phyloP scores from a whole-genome alignment of 2,888 invertebrate genomes.

The Chalcis sispes region DNA sequence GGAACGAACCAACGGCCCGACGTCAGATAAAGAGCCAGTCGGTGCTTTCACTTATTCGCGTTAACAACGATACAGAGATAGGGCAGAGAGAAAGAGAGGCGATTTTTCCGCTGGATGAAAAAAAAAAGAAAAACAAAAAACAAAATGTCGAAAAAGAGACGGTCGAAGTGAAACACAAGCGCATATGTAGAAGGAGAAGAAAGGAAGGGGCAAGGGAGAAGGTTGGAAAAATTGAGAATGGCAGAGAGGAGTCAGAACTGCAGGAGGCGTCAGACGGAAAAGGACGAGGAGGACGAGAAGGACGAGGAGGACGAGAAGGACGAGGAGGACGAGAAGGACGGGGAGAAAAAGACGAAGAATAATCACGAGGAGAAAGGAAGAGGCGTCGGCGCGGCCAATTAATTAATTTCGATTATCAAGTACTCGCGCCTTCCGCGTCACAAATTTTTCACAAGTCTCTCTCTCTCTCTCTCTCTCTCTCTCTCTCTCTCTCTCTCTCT shows the following conservation, averaged over 20 bases:
- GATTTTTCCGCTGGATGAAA: too few species aligned
- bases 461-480: neutral
- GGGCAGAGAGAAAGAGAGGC: slow-evolving; percentile 39
- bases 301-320: slow-evolving; percentile 26
- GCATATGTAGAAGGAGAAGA: too few species aligned
- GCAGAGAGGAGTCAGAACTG: slow-evolving; percentile 1
- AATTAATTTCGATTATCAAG: slow-evolving; percentile 64
- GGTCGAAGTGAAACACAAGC: too few species aligned
- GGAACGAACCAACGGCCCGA: too few species aligned
- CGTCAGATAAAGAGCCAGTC: too few species aligned
- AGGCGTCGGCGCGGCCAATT: slow-evolving; percentile 57
- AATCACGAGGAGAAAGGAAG: slow-evolving; percentile 17
- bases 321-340: slow-evolving; percentile 14
- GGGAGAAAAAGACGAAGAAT: slow-evolving; percentile 15
- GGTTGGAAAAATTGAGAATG: slow-evolving; percentile 1
- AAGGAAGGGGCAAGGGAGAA: neutral
- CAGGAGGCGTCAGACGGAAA: slow-evolving; percentile 18
- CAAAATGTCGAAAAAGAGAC: too few species aligned
- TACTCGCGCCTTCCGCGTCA: slow-evolving; percentile 57
- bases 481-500: neutral
- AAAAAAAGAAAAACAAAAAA: too few species aligned
- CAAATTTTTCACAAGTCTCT: slow-evolving; percentile 57
- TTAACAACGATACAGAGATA: neutral
- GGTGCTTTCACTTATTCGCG: neutral
- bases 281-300: too few species aligned